A percentile compares a stretch with the other conserved stretches of the same genome.
Evolutionary conservation across 1,140 invertebrate species (phyloP).

Genomic region (Hyles euphorbiae): DNA sequence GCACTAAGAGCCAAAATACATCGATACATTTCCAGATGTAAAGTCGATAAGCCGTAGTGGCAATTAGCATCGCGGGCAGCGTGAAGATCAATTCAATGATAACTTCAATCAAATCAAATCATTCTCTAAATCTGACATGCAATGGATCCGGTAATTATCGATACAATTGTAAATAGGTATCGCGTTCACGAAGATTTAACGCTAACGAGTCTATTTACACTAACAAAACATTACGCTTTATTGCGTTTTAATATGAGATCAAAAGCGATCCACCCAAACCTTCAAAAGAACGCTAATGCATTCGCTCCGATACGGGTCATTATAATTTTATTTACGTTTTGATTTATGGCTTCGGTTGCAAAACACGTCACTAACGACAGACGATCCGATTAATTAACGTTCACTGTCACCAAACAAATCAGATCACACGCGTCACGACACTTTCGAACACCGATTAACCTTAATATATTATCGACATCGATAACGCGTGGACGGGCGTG

Average conservation of each 20-base stretch:
- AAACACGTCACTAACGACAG: constrained; percentile 21
- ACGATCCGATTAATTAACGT: constrained; percentile 19
- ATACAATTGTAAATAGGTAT: constrained; percentile 15
- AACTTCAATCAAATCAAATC: constrained; percentile 52
- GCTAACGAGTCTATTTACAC: too few species aligned
- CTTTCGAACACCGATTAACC: constrained; percentile 14
- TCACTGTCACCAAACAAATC: constrained; percentile 28
- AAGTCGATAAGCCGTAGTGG: constrained; percentile 39
- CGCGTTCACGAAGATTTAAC: constrained; percentile 5
- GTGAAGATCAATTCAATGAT: constrained; percentile 48
- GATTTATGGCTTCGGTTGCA: too few species aligned
- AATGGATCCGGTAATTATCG: constrained; percentile 25
- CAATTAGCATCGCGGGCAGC: constrained; percentile 56
- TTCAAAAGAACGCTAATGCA: too few species aligned
- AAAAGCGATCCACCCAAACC: too few species aligned
- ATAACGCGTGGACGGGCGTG: constrained; percentile 6
- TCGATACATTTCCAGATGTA: constrained; percentile 32
- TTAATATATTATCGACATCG: constrained; percentile 12
- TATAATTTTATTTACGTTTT: too few species aligned
- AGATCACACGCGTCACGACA: constrained; percentile 19
- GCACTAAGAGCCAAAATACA: constrained; percentile 11
- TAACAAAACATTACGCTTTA: too few species aligned
- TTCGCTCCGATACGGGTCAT: too few species aligned
- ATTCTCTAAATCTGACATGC: constrained; percentile 39
- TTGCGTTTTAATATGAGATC: too few species aligned